Evolutionary conservation across 2,113 vertebrate genomes (phyloP), one percentile per base, ranked within the genome.

Genomic region (Tenrec ecaudatus): DNA sequence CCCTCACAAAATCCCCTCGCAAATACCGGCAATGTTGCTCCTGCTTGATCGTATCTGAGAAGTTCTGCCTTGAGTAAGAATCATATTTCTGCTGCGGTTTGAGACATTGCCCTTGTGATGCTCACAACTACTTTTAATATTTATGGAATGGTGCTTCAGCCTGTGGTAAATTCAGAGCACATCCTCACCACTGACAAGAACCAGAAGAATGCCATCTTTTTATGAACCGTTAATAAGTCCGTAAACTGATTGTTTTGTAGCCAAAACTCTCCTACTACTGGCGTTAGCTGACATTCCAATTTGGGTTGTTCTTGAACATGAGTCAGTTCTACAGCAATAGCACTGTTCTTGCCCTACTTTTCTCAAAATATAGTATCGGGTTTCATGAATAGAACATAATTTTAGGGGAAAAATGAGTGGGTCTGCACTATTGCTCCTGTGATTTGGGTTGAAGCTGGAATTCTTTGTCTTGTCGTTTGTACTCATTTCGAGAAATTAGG

Each of bases 201-300:
- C 93, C 95, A 98, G 97, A 97, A 97, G 95, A 98, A 98, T 95
- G 93, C 0, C 8, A 96, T 97, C 96, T 97, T 97, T 98, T 98
- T 98, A 98, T 96, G 97, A 97, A 97, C 97, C 98, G 97, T 97
- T 98, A 98, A 98, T 98, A 98, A 98, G 97, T 97, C 97, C 80
- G 33, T 97, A 97, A 97, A 97, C 96, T 94, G 98, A 97, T 95
- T 97, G 95, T 94, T 97, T 98, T 97, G 87, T 97, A 98, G 97
- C 97, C 97, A 98, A 97, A 98, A 93, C 86, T 94, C 86, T 95
- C 91, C 96, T 97, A 97, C 96, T 97, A 86, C 95, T 96, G 95
- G 94, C 96, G 96, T 96, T 97, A 91, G 96, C 95, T 27, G 77
- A 96, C 95, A 96, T 98, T 98, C 96, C 97, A 96, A 58, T 96